Percentiles rank a stretch among this genome's conserved stretches.
phyloP scores from a whole-genome alignment of 2,797 vertebrate genomes.

The Buphagus erythrorhynchus region DNA sequence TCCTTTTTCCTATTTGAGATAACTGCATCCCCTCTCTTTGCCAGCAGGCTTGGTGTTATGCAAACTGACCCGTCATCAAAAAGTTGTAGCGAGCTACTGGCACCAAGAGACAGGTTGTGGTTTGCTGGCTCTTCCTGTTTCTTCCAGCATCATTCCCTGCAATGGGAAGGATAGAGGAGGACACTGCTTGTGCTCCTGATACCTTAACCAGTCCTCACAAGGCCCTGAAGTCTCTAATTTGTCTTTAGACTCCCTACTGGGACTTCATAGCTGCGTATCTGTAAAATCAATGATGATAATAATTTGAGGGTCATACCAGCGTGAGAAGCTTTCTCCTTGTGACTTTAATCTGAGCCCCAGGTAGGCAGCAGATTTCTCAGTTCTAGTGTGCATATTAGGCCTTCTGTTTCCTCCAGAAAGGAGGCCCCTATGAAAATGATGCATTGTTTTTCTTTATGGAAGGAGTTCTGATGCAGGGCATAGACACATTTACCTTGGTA shows the following conservation, averaged over 20 bases:
- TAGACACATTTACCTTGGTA: neutral
- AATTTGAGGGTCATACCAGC: accelerated
- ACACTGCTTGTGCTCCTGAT: neutral
- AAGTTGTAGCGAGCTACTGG: neutral
- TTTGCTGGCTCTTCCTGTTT: neutral
- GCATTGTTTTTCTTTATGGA: neutral
- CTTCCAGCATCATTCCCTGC: accelerated
- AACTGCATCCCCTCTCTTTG: neutral
- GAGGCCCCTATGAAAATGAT: neutral
- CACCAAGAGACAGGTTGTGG: neutral
- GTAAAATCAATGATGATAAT: neutral
- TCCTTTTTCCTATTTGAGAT: neutral
- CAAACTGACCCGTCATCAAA: neutral
- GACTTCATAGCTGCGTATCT: neutral
- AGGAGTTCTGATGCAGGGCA: neutral
- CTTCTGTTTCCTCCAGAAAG: neutral
- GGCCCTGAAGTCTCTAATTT: neutral
- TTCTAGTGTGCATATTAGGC: neutral
- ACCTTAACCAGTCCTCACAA: neutral
- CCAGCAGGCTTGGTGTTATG: neutral
- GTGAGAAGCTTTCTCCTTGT: neutral
- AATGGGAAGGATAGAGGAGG: neutral
- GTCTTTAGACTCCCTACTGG: accelerated
- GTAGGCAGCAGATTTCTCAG: neutral
- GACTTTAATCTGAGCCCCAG: neutral